phyloP scores from a whole-genome alignment of 2,888 invertebrate genomes.

The Drosophila testacea region DNA sequence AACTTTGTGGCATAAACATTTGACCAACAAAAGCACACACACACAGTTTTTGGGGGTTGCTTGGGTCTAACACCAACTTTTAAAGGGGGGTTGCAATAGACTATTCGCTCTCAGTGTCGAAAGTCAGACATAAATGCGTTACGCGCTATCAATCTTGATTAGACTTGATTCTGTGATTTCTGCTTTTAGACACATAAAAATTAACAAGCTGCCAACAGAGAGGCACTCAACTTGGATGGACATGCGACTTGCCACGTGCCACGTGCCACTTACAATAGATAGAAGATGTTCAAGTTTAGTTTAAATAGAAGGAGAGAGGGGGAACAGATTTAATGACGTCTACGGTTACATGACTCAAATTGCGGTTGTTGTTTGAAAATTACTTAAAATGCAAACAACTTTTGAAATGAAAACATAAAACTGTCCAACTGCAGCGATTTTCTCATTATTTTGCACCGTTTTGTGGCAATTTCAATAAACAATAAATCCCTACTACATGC shows the following conservation, averaged over 20 bases:
- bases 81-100: conserved; percentile 4
- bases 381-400: conserved; percentile 71
- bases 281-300: conserved; percentile 4
- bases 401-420: conserved; percentile 83
- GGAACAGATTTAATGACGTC: conserved; percentile 54
- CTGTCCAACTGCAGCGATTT: conserved; percentile 75
- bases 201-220: conserved; percentile 62
- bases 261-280: conserved; percentile 22
- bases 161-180: conserved; percentile 82
- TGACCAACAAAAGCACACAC: conserved; percentile 72
- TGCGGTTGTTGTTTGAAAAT: conserved; percentile 21
- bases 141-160: conserved; percentile 85
- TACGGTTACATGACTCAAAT: conserved; percentile 67
- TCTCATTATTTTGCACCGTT: conserved; percentile 82
- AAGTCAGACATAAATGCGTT: conserved; percentile 81
- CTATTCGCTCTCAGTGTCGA: conserved; percentile 49
- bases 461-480: conserved; percentile 84
- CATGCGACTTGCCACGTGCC: conserved; percentile 65
- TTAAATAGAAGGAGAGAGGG: neutral
- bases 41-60: conserved; percentile 45
- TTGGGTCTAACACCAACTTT: neutral
- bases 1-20: conserved; percentile 71
- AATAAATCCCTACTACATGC: conserved; percentile 81
- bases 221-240: conserved; percentile 50
- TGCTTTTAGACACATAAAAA: conserved; percentile 69